Evolutionary conservation across 2,113 vertebrate species (phyloP).

Genomic region (Calcarius ornatus): DNA sequence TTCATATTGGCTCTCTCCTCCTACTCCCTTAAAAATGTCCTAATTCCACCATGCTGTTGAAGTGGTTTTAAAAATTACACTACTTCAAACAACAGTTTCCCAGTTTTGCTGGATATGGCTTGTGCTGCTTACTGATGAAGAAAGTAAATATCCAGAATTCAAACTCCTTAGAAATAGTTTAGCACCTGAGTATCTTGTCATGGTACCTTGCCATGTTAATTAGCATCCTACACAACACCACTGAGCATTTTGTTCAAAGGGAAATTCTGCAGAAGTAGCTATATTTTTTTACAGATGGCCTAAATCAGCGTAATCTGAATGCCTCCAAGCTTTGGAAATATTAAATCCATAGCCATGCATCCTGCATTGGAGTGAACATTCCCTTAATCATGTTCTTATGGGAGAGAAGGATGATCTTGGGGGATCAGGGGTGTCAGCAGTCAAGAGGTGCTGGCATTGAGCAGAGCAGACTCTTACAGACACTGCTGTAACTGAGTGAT

Average conservation of each 20-base stretch:
- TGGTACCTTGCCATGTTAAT: background rate
- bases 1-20: conserved; percentile 12
- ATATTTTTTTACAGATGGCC: background rate
- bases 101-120: background rate
- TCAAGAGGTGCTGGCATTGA: background rate
- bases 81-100: background rate
- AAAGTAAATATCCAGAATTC: background rate
- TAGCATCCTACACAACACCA: background rate
- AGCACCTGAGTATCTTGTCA: background rate
- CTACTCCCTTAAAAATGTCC: background rate
- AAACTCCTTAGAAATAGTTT: background rate
- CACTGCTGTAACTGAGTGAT: background rate
- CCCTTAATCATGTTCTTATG: accelerated
- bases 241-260: background rate
- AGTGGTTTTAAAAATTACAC: background rate
- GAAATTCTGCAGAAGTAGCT: background rate
- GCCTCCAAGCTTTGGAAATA: background rate
- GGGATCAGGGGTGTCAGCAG: background rate
- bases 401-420: background rate
- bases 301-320: background rate
- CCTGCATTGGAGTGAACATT: background rate
- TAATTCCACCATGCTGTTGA: background rate
- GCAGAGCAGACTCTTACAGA: background rate
- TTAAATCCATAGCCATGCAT: background rate
- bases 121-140: background rate